These are phyloP conservation scores for Lasaia peninsularis DNA, from an alignment of 1,140 invertebrate genomes.

Conservation along the genomic window DNA sequence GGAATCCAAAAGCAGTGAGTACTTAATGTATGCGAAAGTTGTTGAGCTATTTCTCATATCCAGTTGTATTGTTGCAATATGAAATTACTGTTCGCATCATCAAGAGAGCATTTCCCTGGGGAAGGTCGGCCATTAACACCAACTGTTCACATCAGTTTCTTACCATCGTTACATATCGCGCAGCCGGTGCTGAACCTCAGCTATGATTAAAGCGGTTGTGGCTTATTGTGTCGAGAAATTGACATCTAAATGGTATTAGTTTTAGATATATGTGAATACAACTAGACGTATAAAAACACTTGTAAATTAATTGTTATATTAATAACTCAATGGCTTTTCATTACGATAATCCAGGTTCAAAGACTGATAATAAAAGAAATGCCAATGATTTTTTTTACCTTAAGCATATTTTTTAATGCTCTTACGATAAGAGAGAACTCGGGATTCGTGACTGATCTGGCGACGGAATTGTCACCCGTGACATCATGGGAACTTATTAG, in stretches of 20 bases:
- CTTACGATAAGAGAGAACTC: too few relatives aligned
- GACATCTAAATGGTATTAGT: not conserved
- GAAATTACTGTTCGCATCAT: slow-evolving; percentile 49
- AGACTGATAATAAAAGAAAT: too few relatives aligned
- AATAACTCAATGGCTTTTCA: too few relatives aligned
- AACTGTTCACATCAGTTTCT: slow-evolving; percentile 44
- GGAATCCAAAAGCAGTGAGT: too few relatives aligned
- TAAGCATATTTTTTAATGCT: too few relatives aligned
- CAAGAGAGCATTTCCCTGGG: slow-evolving; percentile 40
- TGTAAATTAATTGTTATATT: too few relatives aligned
- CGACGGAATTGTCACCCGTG: too few relatives aligned
- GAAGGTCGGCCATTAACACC: slow-evolving; percentile 45
- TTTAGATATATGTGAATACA: not conserved
- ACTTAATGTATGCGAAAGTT: not conserved
- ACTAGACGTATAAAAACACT: too few relatives aligned
- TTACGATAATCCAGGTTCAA: too few relatives aligned
- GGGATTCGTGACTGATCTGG: too few relatives aligned
- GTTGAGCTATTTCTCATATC: slow-evolving; percentile 34
- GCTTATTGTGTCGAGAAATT: slow-evolving; percentile 10
- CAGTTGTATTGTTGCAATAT: slow-evolving; percentile 38
- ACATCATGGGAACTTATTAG: too few relatives aligned
- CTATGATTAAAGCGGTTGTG: slow-evolving; percentile 40
- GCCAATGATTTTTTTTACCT: too few relatives aligned
- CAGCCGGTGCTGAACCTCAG: slow-evolving; percentile 32
- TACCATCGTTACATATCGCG: slow-evolving; percentile 45